Percentiles rank a stretch among this genome's conserved stretches.
phyloP scores from a whole-genome alignment of 2,888 invertebrate genomes.

The Scrobipalpa atriplicella region DNA sequence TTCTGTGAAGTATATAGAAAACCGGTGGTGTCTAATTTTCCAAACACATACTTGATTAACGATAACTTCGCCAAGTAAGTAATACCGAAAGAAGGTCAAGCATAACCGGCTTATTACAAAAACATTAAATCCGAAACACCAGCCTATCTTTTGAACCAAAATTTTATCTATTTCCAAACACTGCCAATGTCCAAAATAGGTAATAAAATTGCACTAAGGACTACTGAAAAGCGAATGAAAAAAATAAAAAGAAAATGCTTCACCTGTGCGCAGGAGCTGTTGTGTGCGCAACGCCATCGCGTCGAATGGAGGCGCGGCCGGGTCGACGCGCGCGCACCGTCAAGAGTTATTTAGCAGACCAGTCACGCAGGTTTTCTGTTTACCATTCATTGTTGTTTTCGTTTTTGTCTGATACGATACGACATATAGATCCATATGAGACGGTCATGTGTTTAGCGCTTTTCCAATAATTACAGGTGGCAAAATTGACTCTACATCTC shows the following conservation, averaged over 20 bases:
- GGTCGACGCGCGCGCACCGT: conserved; percentile 35
- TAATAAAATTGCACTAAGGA: not conserved
- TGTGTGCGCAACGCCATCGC: conserved; percentile 72
- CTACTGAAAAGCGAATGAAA: not conserved
- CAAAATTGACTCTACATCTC: too few relatives aligned
- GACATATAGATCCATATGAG: not conserved
- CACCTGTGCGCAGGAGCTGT: conserved; percentile 75
- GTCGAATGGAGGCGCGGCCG: conserved; percentile 67
- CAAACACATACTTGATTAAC: not conserved
- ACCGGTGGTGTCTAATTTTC: not conserved
- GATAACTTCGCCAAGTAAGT: not conserved
- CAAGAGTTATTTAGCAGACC: conserved; percentile 54
- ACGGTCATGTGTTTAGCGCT: too few relatives aligned
- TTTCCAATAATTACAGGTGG: too few relatives aligned
- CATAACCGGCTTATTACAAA: conserved; percentile 6
- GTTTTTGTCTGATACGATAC: conserved; percentile 30
- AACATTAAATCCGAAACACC: conserved; percentile 4
- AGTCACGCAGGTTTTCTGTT: conserved; percentile 68
- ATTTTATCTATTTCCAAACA: not conserved
- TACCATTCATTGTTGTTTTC: conserved; percentile 47
- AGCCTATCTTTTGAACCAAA: not conserved
- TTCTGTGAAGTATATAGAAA: too few relatives aligned
- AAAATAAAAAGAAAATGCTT: conserved; percentile 37
- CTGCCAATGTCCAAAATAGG: not conserved
- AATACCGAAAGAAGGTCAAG: conserved; percentile 24